phyloP scores from a whole-genome alignment of 2,113 vertebrate species.

The Cynopterus brachyotis region DNA sequence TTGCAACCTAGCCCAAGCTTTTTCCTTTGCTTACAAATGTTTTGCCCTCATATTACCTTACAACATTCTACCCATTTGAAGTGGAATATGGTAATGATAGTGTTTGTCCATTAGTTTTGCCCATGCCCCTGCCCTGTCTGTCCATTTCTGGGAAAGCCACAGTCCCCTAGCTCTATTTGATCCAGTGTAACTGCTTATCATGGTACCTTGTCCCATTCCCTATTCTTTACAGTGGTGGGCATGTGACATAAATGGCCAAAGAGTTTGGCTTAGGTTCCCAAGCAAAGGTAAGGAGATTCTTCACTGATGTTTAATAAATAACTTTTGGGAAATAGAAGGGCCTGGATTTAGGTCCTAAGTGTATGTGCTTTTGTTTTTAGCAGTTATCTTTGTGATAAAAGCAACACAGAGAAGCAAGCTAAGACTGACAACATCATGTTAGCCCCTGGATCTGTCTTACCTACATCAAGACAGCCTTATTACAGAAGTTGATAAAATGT shows the following conservation, averaged over 20 bases:
- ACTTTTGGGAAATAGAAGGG: not conserved
- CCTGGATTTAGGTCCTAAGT: not conserved
- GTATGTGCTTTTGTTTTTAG: not conserved
- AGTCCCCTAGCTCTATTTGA: not conserved
- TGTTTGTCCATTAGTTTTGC: not conserved
- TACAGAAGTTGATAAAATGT: not conserved
- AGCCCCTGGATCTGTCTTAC: not conserved
- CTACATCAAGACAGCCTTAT: not conserved
- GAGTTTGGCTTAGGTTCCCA: not conserved
- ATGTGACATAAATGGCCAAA: not conserved
- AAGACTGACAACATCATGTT: not conserved
- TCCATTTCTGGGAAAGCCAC: not conserved
- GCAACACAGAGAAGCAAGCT: not conserved
- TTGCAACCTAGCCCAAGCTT: not conserved
- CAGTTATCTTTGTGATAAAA: not conserved
- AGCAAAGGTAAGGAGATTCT: not conserved
- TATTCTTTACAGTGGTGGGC: not conserved
- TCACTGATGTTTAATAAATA: not conserved
- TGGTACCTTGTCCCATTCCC: not conserved
- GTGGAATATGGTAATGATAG: not conserved
- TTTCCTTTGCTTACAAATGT: not conserved
- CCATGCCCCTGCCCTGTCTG: not conserved
- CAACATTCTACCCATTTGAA: not conserved
- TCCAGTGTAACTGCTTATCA: not conserved
- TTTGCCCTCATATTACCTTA: not conserved